Conservation (phyloP, 2,888 invertebrate species). For the Tiliacea aurago region DNA sequence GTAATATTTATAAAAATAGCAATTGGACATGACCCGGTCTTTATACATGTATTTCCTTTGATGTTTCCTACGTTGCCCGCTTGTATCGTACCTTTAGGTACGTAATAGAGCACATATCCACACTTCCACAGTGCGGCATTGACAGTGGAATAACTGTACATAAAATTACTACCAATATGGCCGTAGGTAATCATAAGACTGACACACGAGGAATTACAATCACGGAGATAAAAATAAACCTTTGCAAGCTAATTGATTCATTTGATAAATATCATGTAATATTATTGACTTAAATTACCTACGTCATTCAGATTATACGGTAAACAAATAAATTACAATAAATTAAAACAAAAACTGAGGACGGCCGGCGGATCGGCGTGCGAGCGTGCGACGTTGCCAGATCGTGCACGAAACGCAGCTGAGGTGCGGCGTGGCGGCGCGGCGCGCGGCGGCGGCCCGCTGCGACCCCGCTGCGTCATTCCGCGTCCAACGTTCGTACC, state of each 20-base stretch:
- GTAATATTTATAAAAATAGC: conserved; percentile 10
- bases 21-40: conserved; percentile 17
- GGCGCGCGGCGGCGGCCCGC: conserved; percentile 71
- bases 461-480: conserved; percentile 80
- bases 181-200: conserved; percentile 14
- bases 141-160: conserved; percentile 39
- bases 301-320: conserved; percentile 60
- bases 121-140: conserved; percentile 7
- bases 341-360: conserved; percentile 62
- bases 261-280: conserved; percentile 49
- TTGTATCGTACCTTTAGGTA: background rate
- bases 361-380: conserved; percentile 43
- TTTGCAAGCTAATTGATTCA: conserved; percentile 47
- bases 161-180: conserved; percentile 31
- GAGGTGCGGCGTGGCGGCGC: conserved; percentile 63
- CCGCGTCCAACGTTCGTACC: conserved; percentile 71
- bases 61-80: conserved; percentile 15
- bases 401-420: conserved; percentile 68
- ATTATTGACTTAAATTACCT: conserved; percentile 29
- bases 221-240: conserved; percentile 52
- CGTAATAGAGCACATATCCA: conserved; percentile 1
- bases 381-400: conserved; percentile 72
- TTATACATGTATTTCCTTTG: conserved; percentile 7
- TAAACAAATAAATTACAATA: conserved; percentile 66
- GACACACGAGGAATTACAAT: conserved; percentile 37